Evolutionary conservation across 2,797 vertebrate genomes (phyloP).

Genomic region (Falco naumanni): DNA sequence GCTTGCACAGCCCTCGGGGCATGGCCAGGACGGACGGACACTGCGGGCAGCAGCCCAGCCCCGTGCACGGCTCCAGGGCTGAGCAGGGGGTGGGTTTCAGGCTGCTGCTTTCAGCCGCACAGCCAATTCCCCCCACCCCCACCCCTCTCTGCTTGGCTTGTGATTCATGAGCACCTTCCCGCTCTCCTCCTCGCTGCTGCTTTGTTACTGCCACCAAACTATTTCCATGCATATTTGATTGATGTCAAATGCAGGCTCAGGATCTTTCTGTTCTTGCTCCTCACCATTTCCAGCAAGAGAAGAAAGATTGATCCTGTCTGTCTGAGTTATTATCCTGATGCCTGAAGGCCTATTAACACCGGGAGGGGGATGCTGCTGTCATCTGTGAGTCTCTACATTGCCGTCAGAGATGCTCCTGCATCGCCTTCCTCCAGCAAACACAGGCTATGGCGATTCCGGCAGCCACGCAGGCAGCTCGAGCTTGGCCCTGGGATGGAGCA

Average conservation of each 20-base stretch:
- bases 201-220: background rate
- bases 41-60: background rate
- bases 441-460: fast-evolving
- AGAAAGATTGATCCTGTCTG: constrained; percentile 18
- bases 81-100: background rate
- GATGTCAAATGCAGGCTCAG: background rate
- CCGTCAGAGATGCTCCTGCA: background rate
- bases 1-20: background rate
- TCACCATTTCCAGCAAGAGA: background rate
- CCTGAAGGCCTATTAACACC: background rate
- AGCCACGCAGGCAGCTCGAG: background rate
- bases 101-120: background rate
- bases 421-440: background rate
- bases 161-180: background rate
- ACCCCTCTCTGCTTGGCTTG: background rate
- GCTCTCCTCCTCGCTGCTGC: background rate
- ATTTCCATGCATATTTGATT: background rate
- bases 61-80: background rate
- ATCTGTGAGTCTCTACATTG: fast-evolving
- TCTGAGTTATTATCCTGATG: constrained; percentile 2
- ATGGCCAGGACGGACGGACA: background rate
- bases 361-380: background rate
- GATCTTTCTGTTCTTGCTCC: background rate
- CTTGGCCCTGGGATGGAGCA: background rate
- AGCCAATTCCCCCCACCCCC: background rate